These are phyloP conservation scores for Chirona hameri DNA, from an alignment of 2,888 invertebrate species.

Conservation along the genomic window DNA sequence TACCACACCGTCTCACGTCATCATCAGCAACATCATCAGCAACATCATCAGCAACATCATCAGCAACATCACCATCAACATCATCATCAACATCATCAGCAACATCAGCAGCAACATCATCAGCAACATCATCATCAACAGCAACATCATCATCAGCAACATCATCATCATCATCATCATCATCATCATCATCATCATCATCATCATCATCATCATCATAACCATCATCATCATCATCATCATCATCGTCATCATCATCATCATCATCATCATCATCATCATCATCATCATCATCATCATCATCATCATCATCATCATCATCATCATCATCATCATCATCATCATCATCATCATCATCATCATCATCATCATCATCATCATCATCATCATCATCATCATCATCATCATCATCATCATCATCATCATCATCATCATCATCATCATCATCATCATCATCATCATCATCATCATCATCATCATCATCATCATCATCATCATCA, in stretches of 20 bases:
- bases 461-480: slow-evolving; percentile 22
- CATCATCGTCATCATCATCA: slow-evolving; percentile 22
- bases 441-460: slow-evolving; percentile 22
- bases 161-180: too few species aligned
- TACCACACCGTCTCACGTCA: too few species aligned
- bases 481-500: slow-evolving; percentile 22
- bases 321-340: slow-evolving; percentile 22
- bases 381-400: slow-evolving; percentile 22
- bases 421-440: slow-evolving; percentile 22
- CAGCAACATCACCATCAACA: too few species aligned
- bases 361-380: slow-evolving; percentile 22
- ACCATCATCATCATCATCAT: too few species aligned
- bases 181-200: too few species aligned
- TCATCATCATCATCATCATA: too few species aligned
- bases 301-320: slow-evolving; percentile 22
- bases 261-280: slow-evolving; percentile 22
- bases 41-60: too few species aligned
- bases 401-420: slow-evolving; percentile 22
- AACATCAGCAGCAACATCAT: too few species aligned
- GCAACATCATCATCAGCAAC: too few species aligned
- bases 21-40: too few species aligned
- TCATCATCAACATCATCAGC: too few species aligned
- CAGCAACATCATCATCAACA: too few species aligned
- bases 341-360: slow-evolving; percentile 22
- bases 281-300: slow-evolving; percentile 22